Base-by-base conservation (phyloP, 2,113 vertebrate genomes). In the Xiphorhynchus elegans region DNA sequence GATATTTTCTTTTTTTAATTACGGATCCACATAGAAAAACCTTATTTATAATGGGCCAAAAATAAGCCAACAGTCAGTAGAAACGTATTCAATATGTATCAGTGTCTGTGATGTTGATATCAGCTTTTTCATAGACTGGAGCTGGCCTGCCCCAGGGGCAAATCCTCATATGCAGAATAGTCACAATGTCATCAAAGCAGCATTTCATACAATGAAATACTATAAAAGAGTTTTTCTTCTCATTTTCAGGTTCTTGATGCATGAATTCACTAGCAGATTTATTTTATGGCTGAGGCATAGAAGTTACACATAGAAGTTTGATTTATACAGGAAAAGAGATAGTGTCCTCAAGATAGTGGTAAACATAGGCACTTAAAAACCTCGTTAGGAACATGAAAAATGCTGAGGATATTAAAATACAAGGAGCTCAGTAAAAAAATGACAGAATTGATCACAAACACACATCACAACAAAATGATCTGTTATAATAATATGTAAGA, bases 381-480 rank as follows among this genome's bases (percentile, higher is more conserved):
- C 40, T 80, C 4, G 2, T 77, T 62, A 83, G 4, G 8, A 84
- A 7, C 20, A 50, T 14, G 29, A 80, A 86, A 90, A 88, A 58
- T 42, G 17, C 4, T 68, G 39, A 82, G 10, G 16, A 40, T 47
- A 55, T 69, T 77, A 76, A 95, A 80, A 66, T 31, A n/a, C 8
- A 73, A 17, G 14, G 6, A 79, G 58, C 13, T 53, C 12, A 0
- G 0, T 68, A 79, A 73, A 10, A 84, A 33, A 0, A 0, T 68
- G 73, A 33, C 1, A 52, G 72, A 87, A 79, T 37, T 37, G 0
- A 73, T 46, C 44, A 47, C 18, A 75, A 75, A 50, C 11, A 28
- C 13, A 58, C 20, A 31, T 50, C 33, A 37, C 21, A 44, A 52
- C 3, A 59, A 74, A 60, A 60, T 40, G 4, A 47, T 82, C 11